Base-by-base conservation (phyloP, 1,140 invertebrate genomes). In the Drosophila rufa region DNA sequence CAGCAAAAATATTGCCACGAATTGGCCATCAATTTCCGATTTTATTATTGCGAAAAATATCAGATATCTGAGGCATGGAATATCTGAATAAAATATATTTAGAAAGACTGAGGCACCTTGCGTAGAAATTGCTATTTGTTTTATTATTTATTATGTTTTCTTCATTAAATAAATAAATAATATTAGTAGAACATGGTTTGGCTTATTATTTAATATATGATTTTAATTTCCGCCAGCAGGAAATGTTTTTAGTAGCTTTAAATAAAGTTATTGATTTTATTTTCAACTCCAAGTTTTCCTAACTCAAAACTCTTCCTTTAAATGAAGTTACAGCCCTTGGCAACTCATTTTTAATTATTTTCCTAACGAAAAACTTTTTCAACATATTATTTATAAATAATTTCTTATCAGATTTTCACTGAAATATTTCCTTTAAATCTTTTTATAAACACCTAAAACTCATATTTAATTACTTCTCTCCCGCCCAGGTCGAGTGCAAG, bases 401-500 rank as follows among this genome's bases (percentile, higher is more conserved):
- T 38, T 22, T 25, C 3, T 4, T 2, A 25, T 25, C 22, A 25
- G 3, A 25, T 3, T 25, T 25, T 25, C 3, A 2, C 22, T 25
- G 3, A 3, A 25, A 25, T 25, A 25, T 0, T 25, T 25, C 3
- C 2, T 25, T 3, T 3, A 25, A 25, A 25, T 3, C 3, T 25
- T 3, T 25, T 0, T 25, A 25, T 25, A 4, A 25, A 25, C 22
- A 25, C 22, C 2, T 25, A 25, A 25, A n/a, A 14, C 40, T 30
- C 1, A 45, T 9, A 17, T 19, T 8, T 19, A 2, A 5, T 58
- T 27, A 0, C 40, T 11, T 42, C 0, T 71, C 1, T 17, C 8
- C 27, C 30, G 33, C 4, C 6, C 95, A 99, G 98, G 98, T 99
- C 94, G 98, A 99, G 95, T 99, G 98, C 95, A 99, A 99, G 96